phyloP scores from a whole-genome alignment of 2,797 vertebrate species.

The Podargus strigoides region DNA sequence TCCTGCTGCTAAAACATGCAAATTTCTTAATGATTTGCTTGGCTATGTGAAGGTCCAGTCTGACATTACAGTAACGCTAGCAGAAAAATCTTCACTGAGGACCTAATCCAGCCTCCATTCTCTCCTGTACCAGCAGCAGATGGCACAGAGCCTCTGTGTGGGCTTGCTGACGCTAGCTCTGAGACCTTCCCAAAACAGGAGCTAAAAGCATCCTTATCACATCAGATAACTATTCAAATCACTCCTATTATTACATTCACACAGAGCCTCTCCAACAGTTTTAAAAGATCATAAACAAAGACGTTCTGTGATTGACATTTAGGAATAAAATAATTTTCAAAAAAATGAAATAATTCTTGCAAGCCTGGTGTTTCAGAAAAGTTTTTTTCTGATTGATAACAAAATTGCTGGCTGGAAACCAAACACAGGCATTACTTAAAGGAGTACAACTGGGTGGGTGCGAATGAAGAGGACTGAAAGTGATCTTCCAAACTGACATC shows the following conservation, averaged over 20 bases:
- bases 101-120: neutral
- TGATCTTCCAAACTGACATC: neutral
- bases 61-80: neutral
- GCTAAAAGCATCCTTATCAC: neutral
- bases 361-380: neutral
- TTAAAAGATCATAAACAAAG: neutral
- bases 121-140: slow-evolving; percentile 13
- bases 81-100: neutral
- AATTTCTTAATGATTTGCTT: neutral
- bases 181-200: slow-evolving; percentile 26
- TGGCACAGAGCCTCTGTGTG: slow-evolving; percentile 37
- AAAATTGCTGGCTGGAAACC: neutral
- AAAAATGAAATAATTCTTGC: neutral
- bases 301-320: neutral
- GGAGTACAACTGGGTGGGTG: neutral
- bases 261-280: neutral
- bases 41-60: neutral
- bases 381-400: neutral
- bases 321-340: neutral
- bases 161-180: neutral
- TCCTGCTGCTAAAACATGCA: neutral
- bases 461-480: neutral
- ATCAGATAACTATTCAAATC: neutral
- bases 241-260: neutral
- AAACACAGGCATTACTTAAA: neutral